Evolutionary conservation across 2,797 vertebrate genomes (phyloP), one percentile per base, ranked within the genome.

Genomic region (Hylomyscus alleni): DNA sequence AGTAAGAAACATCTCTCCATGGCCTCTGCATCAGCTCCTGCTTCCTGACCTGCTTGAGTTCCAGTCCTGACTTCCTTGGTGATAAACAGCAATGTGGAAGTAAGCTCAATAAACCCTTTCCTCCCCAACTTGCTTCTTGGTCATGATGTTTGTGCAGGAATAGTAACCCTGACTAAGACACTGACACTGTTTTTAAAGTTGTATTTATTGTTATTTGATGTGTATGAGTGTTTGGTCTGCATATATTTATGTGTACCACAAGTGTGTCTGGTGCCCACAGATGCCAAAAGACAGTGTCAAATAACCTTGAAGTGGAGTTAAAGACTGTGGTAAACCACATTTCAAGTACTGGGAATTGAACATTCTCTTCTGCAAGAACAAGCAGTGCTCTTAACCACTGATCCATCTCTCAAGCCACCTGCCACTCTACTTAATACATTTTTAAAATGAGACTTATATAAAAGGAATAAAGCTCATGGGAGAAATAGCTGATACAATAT

Each of bases 401-500:
- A 65, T 29, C 29, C 56, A 34, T 84, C 17, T 65, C 44, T 67
- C 60, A 47, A 85, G 29, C 40, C 44, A 65, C 60, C 44, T 62
- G 83, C 29, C 10, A 50, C 19, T 50, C 44, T 20, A 67, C 47
- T 72, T 72, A 54, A 69, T 72, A 86, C 26, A 72, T 26, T 86
- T 11, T 34, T 47, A 54, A 69, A 22, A 31, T 75, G 17, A 15
- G 72, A 83, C 31, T 81, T 77, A 95, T 78, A 3, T 80, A 89
- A 93, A 93, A 90, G 44, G 17, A 94, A 90, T 29, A 81, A 69
- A 50, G 11, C 31, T 85, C 17, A 29, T 72, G 2, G 29, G 37
- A 93, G 65, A 90, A 97, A 90, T 89, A 44, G 10, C 19, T 94
- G 69, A 89, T 92, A 34, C 29, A 65, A n/a, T 34, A 24, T 47